Base-by-base conservation (phyloP, 2,888 invertebrate species). In the Cristatella mucedo region DNA sequence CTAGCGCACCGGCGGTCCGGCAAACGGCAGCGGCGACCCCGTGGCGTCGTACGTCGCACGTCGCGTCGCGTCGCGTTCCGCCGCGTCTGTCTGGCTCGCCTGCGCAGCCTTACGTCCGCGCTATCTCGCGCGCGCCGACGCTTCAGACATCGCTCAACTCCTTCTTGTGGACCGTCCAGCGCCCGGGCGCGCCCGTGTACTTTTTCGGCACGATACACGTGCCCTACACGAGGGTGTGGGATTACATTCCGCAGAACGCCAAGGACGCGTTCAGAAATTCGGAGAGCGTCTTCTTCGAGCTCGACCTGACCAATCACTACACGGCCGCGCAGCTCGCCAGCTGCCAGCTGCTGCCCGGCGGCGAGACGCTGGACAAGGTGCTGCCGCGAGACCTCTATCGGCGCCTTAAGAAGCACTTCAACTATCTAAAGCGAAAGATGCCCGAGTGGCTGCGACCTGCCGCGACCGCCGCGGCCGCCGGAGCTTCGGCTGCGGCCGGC, bases 161-260 rank as follows among this genome's bases (percentile, higher is more conserved):
- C 6, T 68, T 68, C 48, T 52, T 68, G 44, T 68, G 68, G 68
- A 56, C 53, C 11, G 47, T 68, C 30, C 54, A 59, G 40, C 46
- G 62, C 15, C n/a, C n/a, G n/a, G 52, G 57, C 40, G 57, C 57
- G 21, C 61, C 62, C 2, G 54, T 69, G 2, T 73, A 68, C 55
- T 64, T 73, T 46, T 73, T 72, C 52, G 73, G 73, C 21, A 73
- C 73, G 9, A 71, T 73, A 47, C 73, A 73, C 55, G 72, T 73
- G 13, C 71, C 73, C 0, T 73, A 71, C 54, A 67, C 68, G 6
- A 55, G 64, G 38, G 71, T 73, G 21, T 73, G 72, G 73, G 63
- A 68, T 51, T 59, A 58, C 60, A 68, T 73, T 38, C 69, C 72
- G 16, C 59, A 63, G 30, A 68, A 67, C 46, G 67, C 66, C 37